Evolutionary conservation across 2,113 vertebrate species (phyloP).

Genomic region (Ariopsis seemanni): DNA sequence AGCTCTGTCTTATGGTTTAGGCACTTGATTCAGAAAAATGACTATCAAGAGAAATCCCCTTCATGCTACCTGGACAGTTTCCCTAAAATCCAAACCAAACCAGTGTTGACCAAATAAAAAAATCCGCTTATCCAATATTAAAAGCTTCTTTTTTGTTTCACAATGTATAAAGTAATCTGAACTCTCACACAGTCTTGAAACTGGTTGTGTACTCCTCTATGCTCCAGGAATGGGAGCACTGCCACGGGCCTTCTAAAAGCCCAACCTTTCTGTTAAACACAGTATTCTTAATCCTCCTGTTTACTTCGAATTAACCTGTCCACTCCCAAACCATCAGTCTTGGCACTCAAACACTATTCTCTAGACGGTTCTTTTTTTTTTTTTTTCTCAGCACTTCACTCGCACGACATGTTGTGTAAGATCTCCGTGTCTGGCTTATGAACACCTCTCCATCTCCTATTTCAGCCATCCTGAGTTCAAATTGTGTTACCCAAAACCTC

Average conservation of each 20-base stretch:
- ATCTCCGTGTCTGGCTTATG: neutral
- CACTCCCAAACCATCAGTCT: conserved; percentile 8
- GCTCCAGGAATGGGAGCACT: neutral
- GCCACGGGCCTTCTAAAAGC: conserved; percentile 12
- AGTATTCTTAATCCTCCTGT: neutral
- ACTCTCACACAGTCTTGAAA: neutral
- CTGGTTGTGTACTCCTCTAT: neutral
- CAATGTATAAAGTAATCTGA: neutral
- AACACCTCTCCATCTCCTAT: neutral
- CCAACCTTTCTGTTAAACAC: neutral
- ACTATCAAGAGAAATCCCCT: neutral
- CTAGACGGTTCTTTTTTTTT: neutral
- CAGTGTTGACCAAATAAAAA: neutral
- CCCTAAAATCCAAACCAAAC: neutral
- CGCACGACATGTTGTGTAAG: conserved; percentile 12
- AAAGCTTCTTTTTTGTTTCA: neutral
- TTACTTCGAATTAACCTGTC: conserved; percentile 1
- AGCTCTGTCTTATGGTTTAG: neutral
- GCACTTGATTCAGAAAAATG: neutral
- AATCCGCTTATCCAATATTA: neutral
- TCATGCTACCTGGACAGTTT: neutral
- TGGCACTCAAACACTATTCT: conserved; percentile 12
- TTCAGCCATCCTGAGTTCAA: neutral
- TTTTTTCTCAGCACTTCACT: conserved; percentile 16
- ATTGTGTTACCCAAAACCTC: neutral